Base-by-base conservation (phyloP, 1,140 invertebrate species). In the Lucilia sericata region DNA sequence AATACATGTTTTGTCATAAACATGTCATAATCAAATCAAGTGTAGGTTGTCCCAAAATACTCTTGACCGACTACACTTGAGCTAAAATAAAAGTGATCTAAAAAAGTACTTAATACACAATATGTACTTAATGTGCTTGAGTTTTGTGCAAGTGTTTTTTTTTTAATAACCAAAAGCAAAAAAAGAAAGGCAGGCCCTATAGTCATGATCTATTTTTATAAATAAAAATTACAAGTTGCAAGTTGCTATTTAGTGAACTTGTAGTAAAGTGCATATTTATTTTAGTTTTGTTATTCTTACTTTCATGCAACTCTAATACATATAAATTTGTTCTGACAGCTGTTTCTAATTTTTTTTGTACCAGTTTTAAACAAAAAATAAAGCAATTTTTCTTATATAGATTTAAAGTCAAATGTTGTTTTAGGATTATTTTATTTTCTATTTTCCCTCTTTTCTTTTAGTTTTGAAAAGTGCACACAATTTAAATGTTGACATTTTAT, bases 401-500 rank as follows among this genome's bases (percentile, higher is more conserved):
- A 21, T 70, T 21, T 21, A 25, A 65, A 25, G 7, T 25, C 9
- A 19, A 12, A 10, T 70, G 65, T 70, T 70, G 65, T 70, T 70
- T 70, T 70, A 70, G 65, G 65, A 70, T 70, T 70, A 19, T n/a
- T 70, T 70, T 70, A 30, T 25, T 17, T 12, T 70, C 5, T 10
- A 9, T 21, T 2, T 65, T 65, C n/a, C n/a, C n/a, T n/a, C n/a
- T n/a, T 51, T 51, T 51, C 14, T 51, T 14, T 55, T 55, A 17
- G 51, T 4, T 17, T 17, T 55, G 51, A 55, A 55, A 70, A 70
- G 17, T 10, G 19, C 19, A 9, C n/a, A n/a, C 60, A 70, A 70
- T 70, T 70, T 70, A 70, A 60, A 70, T 70, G 65, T 70, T 70
- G 65, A 70, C 65, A 70, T 25, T 70, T 70, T 70, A 70, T 21